Base-by-base conservation (phyloP, 2,113 vertebrate species). In the Phaethornis superciliosus region DNA sequence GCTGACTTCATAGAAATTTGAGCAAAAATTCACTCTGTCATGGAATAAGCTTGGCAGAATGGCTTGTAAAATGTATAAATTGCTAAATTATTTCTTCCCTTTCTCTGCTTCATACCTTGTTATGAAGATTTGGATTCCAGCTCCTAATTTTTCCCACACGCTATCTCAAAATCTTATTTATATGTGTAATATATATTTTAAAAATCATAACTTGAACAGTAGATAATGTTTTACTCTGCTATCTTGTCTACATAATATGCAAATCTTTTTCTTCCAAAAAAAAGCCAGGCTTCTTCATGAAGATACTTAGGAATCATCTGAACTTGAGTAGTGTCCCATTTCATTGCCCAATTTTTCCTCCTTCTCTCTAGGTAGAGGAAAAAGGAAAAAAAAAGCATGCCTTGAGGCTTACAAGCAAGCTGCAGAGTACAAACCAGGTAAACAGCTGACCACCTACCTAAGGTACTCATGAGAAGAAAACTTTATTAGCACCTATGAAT, bases 401-500 rank as follows among this genome's bases (percentile, higher is more conserved):
- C 26, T 52, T 40, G 51, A 70, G 51, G 55, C 62, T 40, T 42
- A 26, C 24, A 58, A 56, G 58, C 37, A 65, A 71, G 23, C 40
- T 60, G 17, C 33, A 37, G 76, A 71, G n/a, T 26, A 14, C 37
- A 72, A 51, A 65, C 26, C n/a, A 67, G 42, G 23, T 33, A 20
- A 28, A 68, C n/a, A 62, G 14, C 27, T 81, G 63, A 58, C 69
- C 65, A 54, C 47, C 56, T 64, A 14, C 51, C 7, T 18, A 44
- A 63, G 47, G 7, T 70, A 51, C 3, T 2, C 49, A 2, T 0
- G 22, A 77, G 51, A 68, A 76, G 30, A 60, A 65, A 51, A 44
- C 22, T 32, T 2, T n/a, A 15, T 44, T 63, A 52, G 12, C 21
- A 44, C 5, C 0, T 27, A 1, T 0, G 12, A 28, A 46, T 77